Percentiles rank a stretch among this genome's conserved stretches.
Evolutionary conservation across 2,888 invertebrate species (phyloP).

Genomic region (Sympetrum striolatum): DNA sequence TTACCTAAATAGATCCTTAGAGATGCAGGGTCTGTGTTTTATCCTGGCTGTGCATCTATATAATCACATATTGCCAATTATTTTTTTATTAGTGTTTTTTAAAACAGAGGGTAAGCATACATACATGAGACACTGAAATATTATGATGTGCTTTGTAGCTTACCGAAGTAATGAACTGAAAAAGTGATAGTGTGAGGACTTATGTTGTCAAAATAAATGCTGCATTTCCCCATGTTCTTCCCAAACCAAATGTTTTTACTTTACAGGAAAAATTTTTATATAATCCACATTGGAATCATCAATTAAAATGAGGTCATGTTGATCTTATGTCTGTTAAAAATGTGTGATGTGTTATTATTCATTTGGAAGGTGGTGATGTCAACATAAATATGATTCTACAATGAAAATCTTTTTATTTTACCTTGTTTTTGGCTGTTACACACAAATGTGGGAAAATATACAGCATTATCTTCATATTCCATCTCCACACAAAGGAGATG

Average conservation of each 20-base stretch:
- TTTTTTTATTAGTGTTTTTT: conserved; percentile 32
- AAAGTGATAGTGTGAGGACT: not conserved
- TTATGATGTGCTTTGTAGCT: conserved; percentile 7
- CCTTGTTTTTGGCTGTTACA: not conserved
- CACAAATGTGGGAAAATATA: not conserved
- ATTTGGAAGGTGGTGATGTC: conserved; percentile 12
- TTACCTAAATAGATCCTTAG: not conserved
- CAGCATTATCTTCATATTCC: not conserved
- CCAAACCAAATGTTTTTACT: conserved; percentile 36
- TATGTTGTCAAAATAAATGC: conserved; percentile 3
- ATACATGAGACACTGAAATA: not conserved
- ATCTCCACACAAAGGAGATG: not conserved
- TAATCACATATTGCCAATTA: conserved; percentile 30
- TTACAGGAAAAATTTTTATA: conserved; percentile 32
- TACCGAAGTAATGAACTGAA: not conserved
- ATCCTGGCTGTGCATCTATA: conserved; percentile 33
- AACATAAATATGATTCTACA: not conserved
- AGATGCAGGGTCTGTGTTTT: conserved; percentile 16
- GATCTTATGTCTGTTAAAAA: conserved; percentile 38
- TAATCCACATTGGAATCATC: conserved; percentile 41
- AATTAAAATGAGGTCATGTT: conserved; percentile 38
- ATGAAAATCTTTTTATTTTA: not conserved
- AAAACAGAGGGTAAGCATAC: not conserved
- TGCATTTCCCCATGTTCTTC: conserved; percentile 41
- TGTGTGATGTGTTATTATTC: conserved; percentile 22